Base-by-base conservation (phyloP, 2,888 invertebrate species). In the Eupithecia vulgata region DNA sequence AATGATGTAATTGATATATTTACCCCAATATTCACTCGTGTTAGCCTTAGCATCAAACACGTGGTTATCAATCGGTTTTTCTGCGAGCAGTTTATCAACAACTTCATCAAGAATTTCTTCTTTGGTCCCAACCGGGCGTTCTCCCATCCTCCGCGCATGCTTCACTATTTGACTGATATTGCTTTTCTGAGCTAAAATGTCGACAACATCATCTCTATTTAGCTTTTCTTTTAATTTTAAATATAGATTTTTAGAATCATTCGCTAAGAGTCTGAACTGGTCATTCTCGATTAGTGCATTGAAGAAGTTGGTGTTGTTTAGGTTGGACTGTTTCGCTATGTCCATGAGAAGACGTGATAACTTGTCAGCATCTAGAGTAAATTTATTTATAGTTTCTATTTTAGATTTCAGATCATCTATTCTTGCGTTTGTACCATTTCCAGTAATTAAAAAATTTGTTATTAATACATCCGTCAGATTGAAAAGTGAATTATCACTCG, bases 1-100 rank as follows among this genome's bases (percentile, higher is more conserved):
- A 52, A 21, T 52, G 21, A 10, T 48, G 52, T 21, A 10, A 1
- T 21, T 10, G 10, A 52, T 35, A 12, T 13, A 52, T 85, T 70
- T 81, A 94, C 94, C 93, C 94, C 94, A 94, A 68, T 89, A 90
- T 1, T 83, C 85, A 76, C 86, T 90, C 40, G 87, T 84, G 13
- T 86, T 81, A 15, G 79, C 79, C 12, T 77, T 81, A 40, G 78
- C 79, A 21, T 85, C 80, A 52, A 82, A 85, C 57, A 85, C 85
- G 67, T 93, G 93, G 10, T 86, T 67, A 76, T 94, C 93, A 0
- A 70, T 78, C 0, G 91, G 87, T 10, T 75, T 62, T 80, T 90
- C 88, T 6, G 83, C 92, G 6, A 94, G 82, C 35, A 93, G 74
- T 72, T 90, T 88, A 78, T 93, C 92, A 0, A 92, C 87, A 0